Conservation (phyloP, 2,797 vertebrate genomes). For the Euphonia xanthogaster region DNA sequence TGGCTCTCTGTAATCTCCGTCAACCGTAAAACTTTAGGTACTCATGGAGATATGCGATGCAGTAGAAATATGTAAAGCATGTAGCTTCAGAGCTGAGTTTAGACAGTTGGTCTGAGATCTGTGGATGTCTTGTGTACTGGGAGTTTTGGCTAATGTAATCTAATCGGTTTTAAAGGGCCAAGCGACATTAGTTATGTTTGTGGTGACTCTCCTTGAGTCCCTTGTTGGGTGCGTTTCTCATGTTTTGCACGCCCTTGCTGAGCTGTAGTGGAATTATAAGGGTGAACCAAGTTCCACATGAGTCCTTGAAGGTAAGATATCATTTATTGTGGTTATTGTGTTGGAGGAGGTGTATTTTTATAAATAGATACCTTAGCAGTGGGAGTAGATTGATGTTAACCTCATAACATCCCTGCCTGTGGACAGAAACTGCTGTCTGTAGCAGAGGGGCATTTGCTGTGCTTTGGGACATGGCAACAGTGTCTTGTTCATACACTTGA, state of each 20-base stretch:
- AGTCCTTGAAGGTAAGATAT: background rate
- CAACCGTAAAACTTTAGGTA: slow-evolving; percentile 27
- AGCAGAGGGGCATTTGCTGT: background rate
- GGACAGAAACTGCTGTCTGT: background rate
- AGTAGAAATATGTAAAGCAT: slow-evolving; percentile 64
- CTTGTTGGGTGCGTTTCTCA: background rate
- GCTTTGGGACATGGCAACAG: background rate
- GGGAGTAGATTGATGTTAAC: background rate
- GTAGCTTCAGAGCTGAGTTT: slow-evolving; percentile 49
- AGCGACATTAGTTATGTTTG: background rate
- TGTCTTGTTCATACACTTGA: background rate
- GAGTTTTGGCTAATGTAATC: slow-evolving; percentile 26
- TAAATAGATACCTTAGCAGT: background rate
- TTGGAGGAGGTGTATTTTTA: background rate
- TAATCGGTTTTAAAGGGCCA: slow-evolving; percentile 27
- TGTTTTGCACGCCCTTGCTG: background rate
- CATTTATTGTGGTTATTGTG: background rate
- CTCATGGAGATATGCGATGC: slow-evolving; percentile 47
- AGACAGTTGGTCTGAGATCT: slow-evolving; percentile 59
- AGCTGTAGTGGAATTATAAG: background rate
- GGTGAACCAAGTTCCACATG: background rate
- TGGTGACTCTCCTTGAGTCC: background rate
- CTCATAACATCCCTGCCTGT: background rate
- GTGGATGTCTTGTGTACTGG: slow-evolving; percentile 28
- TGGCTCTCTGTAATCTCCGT: background rate